phyloP scores from a whole-genome alignment of 1,140 invertebrate species.

The Eupeodes corollae region DNA sequence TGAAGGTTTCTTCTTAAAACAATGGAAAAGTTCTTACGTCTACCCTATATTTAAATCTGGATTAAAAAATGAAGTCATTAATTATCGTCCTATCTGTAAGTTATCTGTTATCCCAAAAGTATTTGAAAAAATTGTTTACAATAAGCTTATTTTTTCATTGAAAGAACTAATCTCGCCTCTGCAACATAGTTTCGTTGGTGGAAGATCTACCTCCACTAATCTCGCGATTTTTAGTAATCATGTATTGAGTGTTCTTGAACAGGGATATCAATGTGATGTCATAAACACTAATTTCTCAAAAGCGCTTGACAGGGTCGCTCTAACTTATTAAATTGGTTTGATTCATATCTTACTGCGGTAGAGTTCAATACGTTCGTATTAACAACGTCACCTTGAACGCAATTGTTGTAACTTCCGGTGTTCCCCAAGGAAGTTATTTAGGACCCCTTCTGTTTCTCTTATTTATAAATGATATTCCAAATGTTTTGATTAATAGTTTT shows the following conservation, averaged over 20 bases:
- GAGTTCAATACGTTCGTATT: constrained; percentile 16
- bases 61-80: constrained; percentile 5
- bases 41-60: constrained; percentile 8
- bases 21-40: not conserved
- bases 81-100: constrained; percentile 24
- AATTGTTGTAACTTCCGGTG: constrained; percentile 12
- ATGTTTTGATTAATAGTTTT: constrained; percentile 13
- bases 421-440: constrained; percentile 22
- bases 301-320: constrained; percentile 24
- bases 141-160: constrained; percentile 2
- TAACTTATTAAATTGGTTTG: constrained; percentile 14
- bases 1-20: not conserved
- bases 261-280: constrained; percentile 17
- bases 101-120: constrained; percentile 18
- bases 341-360: constrained; percentile 15
- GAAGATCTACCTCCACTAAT: constrained; percentile 16
- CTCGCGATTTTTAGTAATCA: constrained; percentile 13
- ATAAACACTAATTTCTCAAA: constrained; percentile 26
- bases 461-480: constrained; percentile 23
- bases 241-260: constrained; percentile 11
- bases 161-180: not conserved
- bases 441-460: constrained; percentile 23
- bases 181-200: constrained; percentile 20
- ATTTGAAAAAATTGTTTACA: constrained; percentile 14
- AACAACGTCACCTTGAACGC: constrained; percentile 10